Evolutionary conservation across 2,888 invertebrate genomes (phyloP), one percentile per base, ranked within the genome.

Genomic region (Cryptus armator): DNA sequence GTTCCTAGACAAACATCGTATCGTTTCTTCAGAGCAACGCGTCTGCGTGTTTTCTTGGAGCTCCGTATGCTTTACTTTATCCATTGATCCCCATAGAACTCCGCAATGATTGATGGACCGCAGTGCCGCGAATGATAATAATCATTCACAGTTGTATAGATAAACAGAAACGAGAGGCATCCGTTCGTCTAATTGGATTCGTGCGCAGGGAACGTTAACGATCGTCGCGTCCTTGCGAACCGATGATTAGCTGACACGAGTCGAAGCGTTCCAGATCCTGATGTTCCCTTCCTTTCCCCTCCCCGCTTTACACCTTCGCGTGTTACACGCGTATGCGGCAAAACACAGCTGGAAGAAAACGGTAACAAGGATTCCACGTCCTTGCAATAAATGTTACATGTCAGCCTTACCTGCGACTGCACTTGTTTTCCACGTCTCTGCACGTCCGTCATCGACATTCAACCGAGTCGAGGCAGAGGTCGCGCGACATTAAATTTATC

Each of bases 341-440:
- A 67, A 64, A 32, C 6, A 12, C 19, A 76, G 86, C 88, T 89
- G 89, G 89, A 90, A 91, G 89, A 89, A 90, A 91, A 90, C 64
- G 81, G 90, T 91, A 90, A 90, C 90, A 90, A 91, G 91, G 91
- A 91, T 91, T 89, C 86, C 75, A 84, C 89, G 90, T 90, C 91
- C 91, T 91, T 91, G 90, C 86, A 78, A 59, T 14, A 29, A 37
- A 59, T 59, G 81, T 64, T 19, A 46, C 29, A 53, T 24, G n/a
- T 12, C 29, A 51, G 43, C 29, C 10, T n/a, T 71, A n/a, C 16
- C 19, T 9, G 59, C n/a, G 3, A 37, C 48, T 62, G 56, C 66
- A 83, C 76, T 53, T 72, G 77, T 72, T 71, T 64, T 24, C 32
- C 68, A 68, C 78, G 37, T 51, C 53, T 56, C 16, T 66, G 43